Conservation (phyloP, 2,888 invertebrate genomes). For the Perizoma flavofasciatum region DNA sequence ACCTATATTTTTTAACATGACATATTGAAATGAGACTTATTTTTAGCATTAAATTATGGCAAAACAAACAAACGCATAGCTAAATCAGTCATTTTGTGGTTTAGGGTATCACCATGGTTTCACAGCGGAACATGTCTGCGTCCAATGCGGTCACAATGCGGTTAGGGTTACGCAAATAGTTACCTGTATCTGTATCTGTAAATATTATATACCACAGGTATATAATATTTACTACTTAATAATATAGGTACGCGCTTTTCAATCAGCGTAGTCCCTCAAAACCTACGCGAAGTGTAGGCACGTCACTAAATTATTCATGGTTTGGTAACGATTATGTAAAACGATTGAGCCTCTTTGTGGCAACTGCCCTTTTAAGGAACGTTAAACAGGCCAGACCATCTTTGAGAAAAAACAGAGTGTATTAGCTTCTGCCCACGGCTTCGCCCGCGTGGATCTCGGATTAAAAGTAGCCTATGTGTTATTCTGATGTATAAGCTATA, state of each 20-base stretch:
- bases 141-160: conserved; percentile 35
- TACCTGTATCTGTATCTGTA: no score
- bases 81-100: conserved; percentile 12
- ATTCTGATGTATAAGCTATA: no score
- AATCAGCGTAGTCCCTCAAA: no score
- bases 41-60: not conserved
- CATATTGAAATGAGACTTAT: no score
- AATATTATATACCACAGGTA: no score
- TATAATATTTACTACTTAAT: not conserved
- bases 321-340: conserved; percentile 39
- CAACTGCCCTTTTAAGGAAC: conserved; percentile 24
- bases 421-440: no score
- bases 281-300: conserved; percentile 16
- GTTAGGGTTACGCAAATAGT: conserved; percentile 23
- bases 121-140: conserved; percentile 24
- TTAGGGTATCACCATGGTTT: conserved; percentile 8
- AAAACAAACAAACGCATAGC: not conserved
- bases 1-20: no score
- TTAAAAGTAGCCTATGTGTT: no score
- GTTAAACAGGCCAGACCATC: no score
- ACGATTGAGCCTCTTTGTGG: conserved; percentile 15
- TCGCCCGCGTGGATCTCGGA: no score
- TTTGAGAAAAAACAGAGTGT: no score
- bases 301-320: conserved; percentile 15
- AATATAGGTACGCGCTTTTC: not conserved